These are phyloP conservation scores for Drosophila planitibia DNA, from an alignment of 2,888 invertebrate genomes.

Conservation along the genomic window DNA sequence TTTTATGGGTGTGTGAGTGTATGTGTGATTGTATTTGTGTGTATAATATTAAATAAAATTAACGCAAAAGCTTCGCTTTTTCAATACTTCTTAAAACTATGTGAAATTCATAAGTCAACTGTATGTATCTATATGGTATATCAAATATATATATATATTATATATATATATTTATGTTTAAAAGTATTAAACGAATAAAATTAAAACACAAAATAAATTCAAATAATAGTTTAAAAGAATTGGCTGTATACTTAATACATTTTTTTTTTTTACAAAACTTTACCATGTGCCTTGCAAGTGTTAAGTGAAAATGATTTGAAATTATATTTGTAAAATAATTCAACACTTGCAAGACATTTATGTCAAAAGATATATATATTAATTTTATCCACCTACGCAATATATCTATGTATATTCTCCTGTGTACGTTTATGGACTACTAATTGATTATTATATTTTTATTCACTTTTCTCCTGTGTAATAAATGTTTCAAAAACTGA, in stretches of 20 bases:
- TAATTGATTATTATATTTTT: constrained; percentile 13
- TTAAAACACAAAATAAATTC: constrained; percentile 7
- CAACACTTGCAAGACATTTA: constrained; percentile 22
- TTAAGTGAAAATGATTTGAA: not conserved
- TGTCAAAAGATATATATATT: constrained; percentile 13
- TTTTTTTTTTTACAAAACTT: constrained; percentile 4
- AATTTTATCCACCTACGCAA: constrained; percentile 10
- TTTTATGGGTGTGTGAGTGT: constrained; percentile 16
- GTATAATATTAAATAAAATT: constrained; percentile 31
- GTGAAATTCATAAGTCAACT: constrained; percentile 29
- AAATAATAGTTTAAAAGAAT: constrained; percentile 14
- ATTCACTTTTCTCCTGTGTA: constrained; percentile 18
- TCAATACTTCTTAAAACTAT: constrained; percentile 21
- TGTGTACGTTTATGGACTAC: constrained; percentile 24
- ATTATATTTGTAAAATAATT: not conserved
- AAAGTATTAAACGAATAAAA: constrained; percentile 19
- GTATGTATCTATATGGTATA: constrained; percentile 39
- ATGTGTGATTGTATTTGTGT: constrained; percentile 12
- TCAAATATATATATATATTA: constrained; percentile 20
- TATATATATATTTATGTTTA: constrained; percentile 45
- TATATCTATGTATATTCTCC: constrained; percentile 39
- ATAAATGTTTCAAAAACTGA: constrained; percentile 1
- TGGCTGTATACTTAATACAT: constrained; percentile 17
- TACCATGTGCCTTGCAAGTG: constrained; percentile 9
- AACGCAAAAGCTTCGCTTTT: constrained; percentile 47